These are phyloP conservation scores for Sogatella furcifera DNA, from an alignment of 1,140 invertebrate genomes.

Conservation along the genomic window DNA sequence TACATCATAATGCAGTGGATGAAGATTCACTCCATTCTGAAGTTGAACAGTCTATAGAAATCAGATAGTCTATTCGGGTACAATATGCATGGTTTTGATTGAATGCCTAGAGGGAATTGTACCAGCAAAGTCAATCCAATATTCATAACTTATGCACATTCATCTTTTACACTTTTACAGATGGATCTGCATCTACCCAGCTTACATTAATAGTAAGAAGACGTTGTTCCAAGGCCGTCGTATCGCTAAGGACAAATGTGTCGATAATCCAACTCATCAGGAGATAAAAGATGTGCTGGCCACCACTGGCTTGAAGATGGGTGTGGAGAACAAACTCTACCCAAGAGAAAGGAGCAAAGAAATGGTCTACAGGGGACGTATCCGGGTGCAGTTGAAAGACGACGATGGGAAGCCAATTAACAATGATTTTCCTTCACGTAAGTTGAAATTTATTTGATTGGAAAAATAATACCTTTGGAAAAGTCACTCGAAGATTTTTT, in stretches of 20 bases:
- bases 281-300: slow-evolving; percentile 89
- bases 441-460: slow-evolving; percentile 20
- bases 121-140: too few species aligned
- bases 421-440: slow-evolving; percentile 57
- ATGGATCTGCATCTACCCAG: slow-evolving; percentile 95
- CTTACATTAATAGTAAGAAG: slow-evolving; percentile 91
- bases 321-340: slow-evolving; percentile 92
- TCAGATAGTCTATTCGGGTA: too few species aligned
- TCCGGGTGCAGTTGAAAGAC: slow-evolving; percentile 85
- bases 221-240: slow-evolving; percentile 76
- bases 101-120: too few species aligned
- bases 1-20: too few species aligned
- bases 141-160: too few species aligned
- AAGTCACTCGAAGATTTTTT: too few species aligned
- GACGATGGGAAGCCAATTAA: slow-evolving; percentile 75
- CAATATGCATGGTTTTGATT: too few species aligned
- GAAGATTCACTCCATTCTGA: too few species aligned
- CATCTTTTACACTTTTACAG: slow-evolving; percentile 41
- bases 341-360: slow-evolving; percentile 75
- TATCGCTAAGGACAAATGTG: slow-evolving; percentile 71
- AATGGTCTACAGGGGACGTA: slow-evolving; percentile 66
- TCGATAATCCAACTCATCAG: slow-evolving; percentile 87
- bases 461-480: too few species aligned
- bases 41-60: too few species aligned
- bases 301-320: slow-evolving; percentile 68